These are phyloP conservation scores for Ennomos erosarius DNA, from an alignment of 2,888 invertebrate species.

Conservation along the genomic window DNA sequence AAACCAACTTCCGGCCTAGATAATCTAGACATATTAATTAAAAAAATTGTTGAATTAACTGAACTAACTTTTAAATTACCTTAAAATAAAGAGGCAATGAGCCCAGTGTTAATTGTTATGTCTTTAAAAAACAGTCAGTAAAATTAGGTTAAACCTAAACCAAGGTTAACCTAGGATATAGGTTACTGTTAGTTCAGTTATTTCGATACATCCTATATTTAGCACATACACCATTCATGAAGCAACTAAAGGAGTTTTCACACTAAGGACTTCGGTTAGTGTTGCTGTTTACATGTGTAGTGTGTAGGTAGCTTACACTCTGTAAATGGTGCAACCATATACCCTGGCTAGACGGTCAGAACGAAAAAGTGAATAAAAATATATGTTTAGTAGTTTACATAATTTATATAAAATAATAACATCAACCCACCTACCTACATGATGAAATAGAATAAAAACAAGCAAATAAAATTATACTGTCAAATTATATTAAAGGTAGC, in stretches of 20 bases:
- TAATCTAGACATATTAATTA: constrained; percentile 11
- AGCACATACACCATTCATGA: constrained; percentile 68
- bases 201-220: constrained; percentile 35
- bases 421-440: background rate
- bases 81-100: background rate
- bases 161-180: too few relatives aligned
- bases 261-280: constrained; percentile 28
- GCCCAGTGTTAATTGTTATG: too few relatives aligned
- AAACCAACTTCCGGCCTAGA: constrained; percentile 23
- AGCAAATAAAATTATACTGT: background rate
- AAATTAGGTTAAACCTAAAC: too few relatives aligned
- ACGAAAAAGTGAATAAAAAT: constrained; percentile 2
- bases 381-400: background rate
- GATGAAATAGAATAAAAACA: background rate
- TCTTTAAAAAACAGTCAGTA: too few relatives aligned
- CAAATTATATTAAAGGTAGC: too few relatives aligned
- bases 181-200: constrained; percentile 23
- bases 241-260: constrained; percentile 52
- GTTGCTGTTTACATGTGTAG: constrained; percentile 34
- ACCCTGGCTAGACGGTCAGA: background rate
- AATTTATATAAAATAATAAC: too few relatives aligned
- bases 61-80: constrained; percentile 17
- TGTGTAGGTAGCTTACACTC: constrained; percentile 29
- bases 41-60: constrained; percentile 13
- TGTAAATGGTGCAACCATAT: constrained; percentile 15